Evolutionary conservation across 2,888 invertebrate species (phyloP), one percentile per base, ranked within the genome.

Genomic region (Sinhomidia bicolor): DNA sequence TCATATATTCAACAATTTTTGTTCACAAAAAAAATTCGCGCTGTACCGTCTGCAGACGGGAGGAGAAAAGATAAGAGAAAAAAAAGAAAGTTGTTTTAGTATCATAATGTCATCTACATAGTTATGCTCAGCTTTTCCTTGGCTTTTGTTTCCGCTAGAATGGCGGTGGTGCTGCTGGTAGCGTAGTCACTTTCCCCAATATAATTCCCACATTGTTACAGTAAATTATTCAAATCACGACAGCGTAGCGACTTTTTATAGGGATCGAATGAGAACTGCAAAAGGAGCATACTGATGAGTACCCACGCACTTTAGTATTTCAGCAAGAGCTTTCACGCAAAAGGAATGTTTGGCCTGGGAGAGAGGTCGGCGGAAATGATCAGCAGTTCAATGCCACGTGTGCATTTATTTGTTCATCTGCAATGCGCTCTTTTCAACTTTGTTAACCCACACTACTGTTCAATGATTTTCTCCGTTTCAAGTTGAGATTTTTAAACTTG

Each of bases 191-290:
- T 23, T 60, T 23, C 26, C 26, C 23, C 6, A 65, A 44, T 71
- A 44, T 71, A 20, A 44, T 71, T 71, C 47, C 23, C 71, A 71
- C 71, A 71, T 44, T 68, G 89, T 87, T 90, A 68, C 90, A 71
- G 90, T 91, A 90, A 90, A 91, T 90, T 91, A 91, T 91, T 91
- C 91, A 91, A 90, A 91, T 90, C 91, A 91, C 91, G 90, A 89
- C 76, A 9, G 17, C 0, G 10, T 12, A 14, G 1, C 5, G 9
- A 6, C 14, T 29, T 14, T 7, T 60, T 23, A 9, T 7, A 23
- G 57, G 23, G 23, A 20, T 6, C 17, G 54, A 17, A 17, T 17
- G 26, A 60, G 12, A 20, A n/a, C n/a, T n/a, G n/a, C n/a, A n/a
- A n/a, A n/a, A n/a, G n/a, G n/a, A n/a, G n/a, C n/a, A n/a, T n/a